Conservation (phyloP, 2,113 vertebrate species). For the Ranitomeya variabilis region DNA sequence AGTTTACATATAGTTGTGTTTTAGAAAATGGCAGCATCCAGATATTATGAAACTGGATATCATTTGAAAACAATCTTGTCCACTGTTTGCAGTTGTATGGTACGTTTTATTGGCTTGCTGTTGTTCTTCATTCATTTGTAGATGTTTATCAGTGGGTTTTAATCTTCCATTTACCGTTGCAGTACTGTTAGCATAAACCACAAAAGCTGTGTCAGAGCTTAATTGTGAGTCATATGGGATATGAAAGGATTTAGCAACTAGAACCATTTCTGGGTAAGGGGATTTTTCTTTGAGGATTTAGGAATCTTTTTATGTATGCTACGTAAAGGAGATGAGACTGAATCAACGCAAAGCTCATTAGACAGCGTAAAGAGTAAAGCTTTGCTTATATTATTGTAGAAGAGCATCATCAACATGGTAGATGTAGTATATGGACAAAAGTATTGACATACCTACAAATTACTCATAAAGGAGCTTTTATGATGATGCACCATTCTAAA, state of each 20-base stretch:
- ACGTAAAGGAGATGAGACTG: background rate
- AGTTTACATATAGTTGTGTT: background rate
- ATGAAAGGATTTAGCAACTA: slow-evolving; percentile 15
- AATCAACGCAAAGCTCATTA: slow-evolving; percentile 10
- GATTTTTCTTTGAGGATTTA: slow-evolving; percentile 19
- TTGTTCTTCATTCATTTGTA: background rate
- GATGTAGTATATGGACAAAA: background rate
- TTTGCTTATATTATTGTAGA: background rate
- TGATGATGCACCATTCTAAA: too few species aligned
- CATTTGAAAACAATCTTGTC: background rate
- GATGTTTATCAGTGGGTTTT: background rate
- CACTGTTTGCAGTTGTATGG: background rate
- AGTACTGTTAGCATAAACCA: background rate
- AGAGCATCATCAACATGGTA: background rate
- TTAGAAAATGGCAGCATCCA: background rate
- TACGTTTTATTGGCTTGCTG: background rate
- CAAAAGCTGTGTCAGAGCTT: background rate
- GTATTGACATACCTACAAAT: too few species aligned
- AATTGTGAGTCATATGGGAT: slow-evolving; percentile 33
- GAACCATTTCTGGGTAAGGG: background rate
- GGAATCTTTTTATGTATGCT: background rate
- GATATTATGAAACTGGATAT: background rate
- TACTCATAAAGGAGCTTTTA: too few species aligned
- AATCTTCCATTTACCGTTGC: background rate
- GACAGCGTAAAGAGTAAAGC: background rate